Conservation (phyloP, 1,140 invertebrate genomes). For the Meloidogyne floridensis region DNA sequence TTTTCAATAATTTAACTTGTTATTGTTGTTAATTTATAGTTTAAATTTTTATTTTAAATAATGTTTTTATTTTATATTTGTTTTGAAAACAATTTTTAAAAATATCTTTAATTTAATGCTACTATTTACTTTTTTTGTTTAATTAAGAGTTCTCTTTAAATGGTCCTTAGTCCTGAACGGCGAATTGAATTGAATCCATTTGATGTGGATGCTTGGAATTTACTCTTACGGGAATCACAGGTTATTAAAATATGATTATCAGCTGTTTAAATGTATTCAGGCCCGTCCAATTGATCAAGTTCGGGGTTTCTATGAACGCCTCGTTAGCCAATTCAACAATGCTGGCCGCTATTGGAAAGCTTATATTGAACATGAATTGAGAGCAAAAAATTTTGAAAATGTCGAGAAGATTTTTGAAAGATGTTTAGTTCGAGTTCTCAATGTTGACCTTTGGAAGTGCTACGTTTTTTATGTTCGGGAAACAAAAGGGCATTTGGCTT, state of each 20-base stretch:
- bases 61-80: neutral
- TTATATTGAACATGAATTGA: slow-evolving; percentile 97
- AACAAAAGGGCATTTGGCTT: slow-evolving; percentile 60
- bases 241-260: too few species aligned
- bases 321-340: slow-evolving; percentile 91
- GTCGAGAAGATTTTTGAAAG: slow-evolving; percentile 77
- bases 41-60: slow-evolving; percentile 8
- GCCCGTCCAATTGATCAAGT: slow-evolving; percentile 86
- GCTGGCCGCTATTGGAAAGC: slow-evolving; percentile 97
- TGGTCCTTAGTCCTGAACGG: slow-evolving; percentile 45
- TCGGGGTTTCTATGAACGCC: slow-evolving; percentile 85
- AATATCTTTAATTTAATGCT: too few species aligned
- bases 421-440: slow-evolving; percentile 90
- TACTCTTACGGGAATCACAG: slow-evolving; percentile 51
- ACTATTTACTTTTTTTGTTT: too few species aligned
- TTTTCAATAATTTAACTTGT: neutral
- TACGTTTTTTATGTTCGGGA: slow-evolving; percentile 89
- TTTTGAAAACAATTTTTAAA: neutral
- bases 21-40: slow-evolving; percentile 7
- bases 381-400: slow-evolving; percentile 89
- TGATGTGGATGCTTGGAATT: slow-evolving; percentile 55
- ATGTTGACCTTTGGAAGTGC: slow-evolving; percentile 97
- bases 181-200: slow-evolving; percentile 54
- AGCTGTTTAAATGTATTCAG: too few species aligned
- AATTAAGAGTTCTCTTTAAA: neutral